These are phyloP conservation scores for Alauda arvensis DNA, from an alignment of 2,797 vertebrate species.

Conservation along the genomic window DNA sequence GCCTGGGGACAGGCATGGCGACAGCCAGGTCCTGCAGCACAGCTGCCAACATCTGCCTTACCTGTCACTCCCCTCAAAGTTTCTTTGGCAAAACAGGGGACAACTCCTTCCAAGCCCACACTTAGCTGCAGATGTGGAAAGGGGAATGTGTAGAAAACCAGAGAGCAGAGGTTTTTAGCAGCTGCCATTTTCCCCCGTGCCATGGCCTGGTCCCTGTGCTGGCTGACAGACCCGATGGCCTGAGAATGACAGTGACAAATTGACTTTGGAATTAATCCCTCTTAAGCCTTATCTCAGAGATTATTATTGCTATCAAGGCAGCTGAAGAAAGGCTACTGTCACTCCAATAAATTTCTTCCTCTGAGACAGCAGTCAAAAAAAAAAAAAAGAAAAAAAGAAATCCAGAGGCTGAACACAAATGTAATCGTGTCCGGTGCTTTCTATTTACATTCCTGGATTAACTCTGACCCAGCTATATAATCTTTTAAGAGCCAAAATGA, in stretches of 20 bases:
- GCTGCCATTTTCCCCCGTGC: neutral
- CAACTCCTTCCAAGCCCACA: fast-evolving
- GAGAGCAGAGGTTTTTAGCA: neutral
- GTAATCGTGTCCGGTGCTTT: neutral
- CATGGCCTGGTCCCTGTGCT: fast-evolving
- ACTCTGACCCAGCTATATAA: constrained; percentile 47
- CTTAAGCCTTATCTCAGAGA: neutral
- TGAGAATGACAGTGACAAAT: neutral
- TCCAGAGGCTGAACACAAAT: neutral
- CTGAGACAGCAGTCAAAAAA: neutral
- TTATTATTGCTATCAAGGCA: constrained; percentile 13
- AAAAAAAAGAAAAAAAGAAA: neutral
- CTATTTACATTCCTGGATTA: constrained; percentile 39
- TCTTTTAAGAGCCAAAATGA: constrained; percentile 52
- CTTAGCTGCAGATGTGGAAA: neutral
- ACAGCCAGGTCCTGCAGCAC: neutral
- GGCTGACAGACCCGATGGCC: fast-evolving
- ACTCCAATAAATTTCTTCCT: neutral
- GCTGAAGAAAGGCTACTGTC: constrained; percentile 14
- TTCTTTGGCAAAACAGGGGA: neutral
- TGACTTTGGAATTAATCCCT: neutral
- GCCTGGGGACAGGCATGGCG: neutral
- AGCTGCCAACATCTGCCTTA: neutral
- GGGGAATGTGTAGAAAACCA: neutral
- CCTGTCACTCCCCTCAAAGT: neutral